phyloP scores from a whole-genome alignment of 2,797 vertebrate species.

The Staurois parvus region DNA sequence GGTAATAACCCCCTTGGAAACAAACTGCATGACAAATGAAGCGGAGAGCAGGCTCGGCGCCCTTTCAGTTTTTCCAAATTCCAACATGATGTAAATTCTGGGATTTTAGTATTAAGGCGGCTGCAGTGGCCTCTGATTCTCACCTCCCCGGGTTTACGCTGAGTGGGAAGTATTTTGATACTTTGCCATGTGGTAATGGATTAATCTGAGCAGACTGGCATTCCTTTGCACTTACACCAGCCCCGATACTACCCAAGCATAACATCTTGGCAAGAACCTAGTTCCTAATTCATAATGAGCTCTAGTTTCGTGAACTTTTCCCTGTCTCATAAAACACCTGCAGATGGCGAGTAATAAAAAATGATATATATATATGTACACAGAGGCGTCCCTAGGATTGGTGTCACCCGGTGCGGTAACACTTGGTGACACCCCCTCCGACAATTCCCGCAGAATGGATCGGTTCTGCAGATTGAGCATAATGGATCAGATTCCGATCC shows the following conservation, averaged over 20 bases:
- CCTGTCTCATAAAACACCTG: background rate
- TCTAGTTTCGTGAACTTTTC: conserved; percentile 1
- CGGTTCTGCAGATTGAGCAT: too few relatives aligned
- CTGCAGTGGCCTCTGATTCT: conserved; percentile 10
- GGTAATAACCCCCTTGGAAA: conserved; percentile 2
- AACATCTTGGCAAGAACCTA: conserved; percentile 14
- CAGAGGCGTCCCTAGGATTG: too few relatives aligned
- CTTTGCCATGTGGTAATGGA: conserved; percentile 37
- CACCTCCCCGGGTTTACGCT: conserved; percentile 18
- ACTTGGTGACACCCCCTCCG: too few relatives aligned
- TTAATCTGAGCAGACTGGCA: conserved; percentile 15
- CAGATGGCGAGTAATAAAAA: background rate
- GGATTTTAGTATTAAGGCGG: conserved; percentile 19
- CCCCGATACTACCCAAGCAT: background rate
- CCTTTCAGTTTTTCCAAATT: conserved; percentile 26
- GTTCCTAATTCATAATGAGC: conserved; percentile 2
- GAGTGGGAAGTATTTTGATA: conserved; percentile 45
- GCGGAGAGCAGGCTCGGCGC: background rate
- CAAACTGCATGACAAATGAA: background rate
- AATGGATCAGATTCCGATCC: too few relatives aligned
- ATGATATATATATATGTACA: too few relatives aligned
- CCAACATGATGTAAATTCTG: conserved; percentile 44
- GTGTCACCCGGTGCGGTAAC: too few relatives aligned
- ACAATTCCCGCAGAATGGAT: too few relatives aligned
- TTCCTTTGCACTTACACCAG: conserved; percentile 13